These are phyloP conservation scores for Ectemnius continuus DNA, from an alignment of 2,888 invertebrate species.

Conservation along the genomic window DNA sequence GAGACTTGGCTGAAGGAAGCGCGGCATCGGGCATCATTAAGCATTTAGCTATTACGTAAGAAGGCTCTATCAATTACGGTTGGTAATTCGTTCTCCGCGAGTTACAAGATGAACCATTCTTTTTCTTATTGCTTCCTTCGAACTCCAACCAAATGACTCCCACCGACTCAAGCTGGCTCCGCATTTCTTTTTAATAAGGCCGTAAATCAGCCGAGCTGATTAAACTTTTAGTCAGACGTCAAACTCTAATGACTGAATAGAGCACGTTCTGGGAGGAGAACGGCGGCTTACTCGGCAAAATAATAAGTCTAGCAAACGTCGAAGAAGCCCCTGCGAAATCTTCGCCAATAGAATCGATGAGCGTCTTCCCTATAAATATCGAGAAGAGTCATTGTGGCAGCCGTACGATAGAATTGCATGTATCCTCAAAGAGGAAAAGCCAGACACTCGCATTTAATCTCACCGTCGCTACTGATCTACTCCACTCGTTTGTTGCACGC, in stretches of 20 bases:
- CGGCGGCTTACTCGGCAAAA: neutral
- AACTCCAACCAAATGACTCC: neutral
- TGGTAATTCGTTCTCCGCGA: neutral
- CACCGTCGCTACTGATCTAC: too few relatives aligned
- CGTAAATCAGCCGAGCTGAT: constrained; percentile 16
- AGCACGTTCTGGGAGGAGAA: neutral
- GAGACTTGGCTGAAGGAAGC: neutral
- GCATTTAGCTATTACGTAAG: neutral
- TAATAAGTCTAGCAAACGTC: constrained; percentile 1
- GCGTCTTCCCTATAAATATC: too few relatives aligned
- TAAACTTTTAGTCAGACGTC: neutral
- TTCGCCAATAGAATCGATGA: neutral
- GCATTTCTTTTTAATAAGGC: constrained; percentile 5
- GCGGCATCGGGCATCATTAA: neutral
- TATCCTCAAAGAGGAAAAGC: too few relatives aligned
- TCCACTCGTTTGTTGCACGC: too few relatives aligned
- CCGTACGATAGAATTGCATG: too few relatives aligned
- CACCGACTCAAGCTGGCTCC: constrained; percentile 5
- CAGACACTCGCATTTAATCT: too few relatives aligned
- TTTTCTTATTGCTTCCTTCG: neutral
- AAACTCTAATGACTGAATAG: neutral
- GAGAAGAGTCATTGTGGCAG: too few relatives aligned
- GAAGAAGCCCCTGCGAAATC: neutral
- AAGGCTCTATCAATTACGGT: neutral
- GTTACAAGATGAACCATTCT: neutral